Percentiles rank a stretch among this genome's conserved stretches.
These are phyloP conservation scores for Balearica regulorum DNA, from an alignment of 2,797 vertebrate species.

Conservation along the genomic window DNA sequence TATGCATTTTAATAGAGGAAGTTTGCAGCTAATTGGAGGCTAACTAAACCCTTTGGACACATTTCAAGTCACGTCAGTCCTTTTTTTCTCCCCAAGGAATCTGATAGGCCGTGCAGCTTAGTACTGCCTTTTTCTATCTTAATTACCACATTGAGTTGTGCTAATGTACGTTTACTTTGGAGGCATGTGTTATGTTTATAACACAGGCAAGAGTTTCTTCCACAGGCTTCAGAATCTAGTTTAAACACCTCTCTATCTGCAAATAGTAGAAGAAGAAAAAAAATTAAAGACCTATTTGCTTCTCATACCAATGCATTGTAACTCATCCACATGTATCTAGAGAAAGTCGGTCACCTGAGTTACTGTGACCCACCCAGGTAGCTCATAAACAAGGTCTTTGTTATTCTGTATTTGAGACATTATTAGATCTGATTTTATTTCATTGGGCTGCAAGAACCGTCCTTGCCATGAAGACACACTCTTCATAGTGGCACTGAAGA, in stretches of 20 bases:
- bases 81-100: constrained; percentile 69
- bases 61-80: constrained; percentile 71
- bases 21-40: constrained; percentile 83
- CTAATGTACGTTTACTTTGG: constrained; percentile 74
- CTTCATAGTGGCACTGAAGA: neutral
- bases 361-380: neutral
- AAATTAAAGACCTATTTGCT: neutral
- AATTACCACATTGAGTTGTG: constrained; percentile 81
- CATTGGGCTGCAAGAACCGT: neutral
- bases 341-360: neutral
- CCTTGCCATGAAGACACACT: neutral
- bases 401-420: neutral
- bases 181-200: constrained; percentile 63
- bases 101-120: constrained; percentile 67
- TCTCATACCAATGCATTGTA: neutral
- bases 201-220: constrained; percentile 35
- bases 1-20: constrained; percentile 83
- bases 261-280: neutral
- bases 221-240: constrained; percentile 18
- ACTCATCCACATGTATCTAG: neutral
- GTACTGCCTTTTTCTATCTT: constrained; percentile 79
- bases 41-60: constrained; percentile 81
- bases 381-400: neutral
- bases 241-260: constrained; percentile 12
- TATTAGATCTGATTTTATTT: neutral